Evolutionary conservation across 2,113 vertebrate genomes (phyloP), one percentile per base, ranked within the genome.

Genomic region (Scatophagus argus): DNA sequence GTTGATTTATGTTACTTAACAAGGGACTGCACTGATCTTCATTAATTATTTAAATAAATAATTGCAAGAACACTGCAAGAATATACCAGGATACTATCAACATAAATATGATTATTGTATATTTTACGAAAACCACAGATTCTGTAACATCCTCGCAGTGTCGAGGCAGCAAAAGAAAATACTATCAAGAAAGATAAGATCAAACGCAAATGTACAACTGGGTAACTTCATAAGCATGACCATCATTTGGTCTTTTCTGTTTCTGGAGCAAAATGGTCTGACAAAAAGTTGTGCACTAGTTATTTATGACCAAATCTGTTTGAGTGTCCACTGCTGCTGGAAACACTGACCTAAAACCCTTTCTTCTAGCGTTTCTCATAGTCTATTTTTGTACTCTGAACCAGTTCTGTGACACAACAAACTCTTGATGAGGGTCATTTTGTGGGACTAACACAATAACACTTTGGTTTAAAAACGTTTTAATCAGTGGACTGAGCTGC

Each of bases 401-500:
- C 82, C 79, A 87, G 47, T 89, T 85, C 34, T 76, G 61, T 76
- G 77, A 81, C 73, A 81, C 74, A 79, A 66, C 82, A 81, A 77
- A 64, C 63, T 69, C 60, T 78, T 63, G 34, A 9, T 77, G 38
- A 80, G 44, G 51, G 67, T 86, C 67, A 67, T 56, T 77, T 25
- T 65, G 58, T 27, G 47, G 34, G 21, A 32, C 3, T 25, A n/a
- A 58, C n/a, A 31, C 51, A 52, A 52, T 29, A 52, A 52, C 23
- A 1, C 39, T 43, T 10, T 36, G 51, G 19, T 65, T 43, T 13
- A 43, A 36, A 61, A 43, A 44, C n/a, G 39, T 9, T 29, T 27
- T 51, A 27, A 70, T 65, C 52, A 34, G 7, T 25, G 9, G 51
- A 25, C 46, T 14, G 27, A 41, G 47, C 29, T 51, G 16, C 38